Base-by-base conservation (phyloP, 2,888 invertebrate genomes). In the Choristoneura rosaceana region DNA sequence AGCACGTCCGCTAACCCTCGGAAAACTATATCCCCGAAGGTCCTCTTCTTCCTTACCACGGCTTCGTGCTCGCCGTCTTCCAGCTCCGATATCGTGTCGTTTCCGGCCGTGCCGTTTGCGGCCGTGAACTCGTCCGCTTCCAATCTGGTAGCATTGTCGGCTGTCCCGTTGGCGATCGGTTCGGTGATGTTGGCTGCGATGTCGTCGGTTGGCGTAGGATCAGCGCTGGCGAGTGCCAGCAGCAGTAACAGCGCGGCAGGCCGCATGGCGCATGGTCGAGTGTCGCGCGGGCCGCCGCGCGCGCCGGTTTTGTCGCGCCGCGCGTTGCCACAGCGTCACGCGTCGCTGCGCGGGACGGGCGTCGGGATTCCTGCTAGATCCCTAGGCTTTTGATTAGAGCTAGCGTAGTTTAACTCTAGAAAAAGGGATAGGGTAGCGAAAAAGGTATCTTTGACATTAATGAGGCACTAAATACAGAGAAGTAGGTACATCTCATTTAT, bases 21-120 rank as follows among this genome's bases (percentile, higher is more conserved):
- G 78, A 94, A 94, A 81, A 94, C 93, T 75, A 94, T 84, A 69
- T 94, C 93, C 8, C 94, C 94, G 78, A 94, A 94, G 0, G 94
- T 94, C 69, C 94, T 82, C 79, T 94, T 94, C 84, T 90, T 90
- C n/a, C 94, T 83, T 63, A 94, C 91, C 43, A 94, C 82, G 10
- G 91, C 89, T 62, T 88, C 91, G 70, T 88, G 87, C 12, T 88
- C 86, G 3, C 83, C 86, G 67, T 88, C 87, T 0, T 81, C 70
- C 3, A 85, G 85, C 7, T 80, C 76, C 50, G 85, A 75, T n/a
- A 86, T 85, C 60, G 82, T 86, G 74, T 88, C 78, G 62, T 76
- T 78, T 43, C 71, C 79, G 41, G 76, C 78, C 14, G 47, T 63
- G 58, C 75, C 74, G 50, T 76, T 73, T 7, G n/a, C 66, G 4